Evolutionary conservation across 2,888 invertebrate species (phyloP).

Genomic region (Idaea straminata): DNA sequence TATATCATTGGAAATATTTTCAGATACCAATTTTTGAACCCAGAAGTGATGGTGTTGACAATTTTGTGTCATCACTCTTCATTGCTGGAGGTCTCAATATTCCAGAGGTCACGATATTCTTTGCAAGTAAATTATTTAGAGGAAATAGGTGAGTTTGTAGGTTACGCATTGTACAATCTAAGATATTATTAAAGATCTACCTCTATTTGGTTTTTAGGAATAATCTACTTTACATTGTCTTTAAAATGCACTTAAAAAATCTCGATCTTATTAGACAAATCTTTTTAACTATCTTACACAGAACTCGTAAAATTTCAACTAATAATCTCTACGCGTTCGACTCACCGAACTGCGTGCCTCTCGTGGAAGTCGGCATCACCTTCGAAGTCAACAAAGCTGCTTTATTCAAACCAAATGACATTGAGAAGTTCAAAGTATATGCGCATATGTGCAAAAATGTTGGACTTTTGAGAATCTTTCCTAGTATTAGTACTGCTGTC

Average conservation of each 20-base stretch:
- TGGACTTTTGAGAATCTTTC: conserved; percentile 92
- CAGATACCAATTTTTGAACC: conserved; percentile 96
- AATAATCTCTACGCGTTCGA: conserved; percentile 88
- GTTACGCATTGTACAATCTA: background rate
- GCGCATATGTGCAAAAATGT: conserved; percentile 90
- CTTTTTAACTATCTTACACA: conserved; percentile 21
- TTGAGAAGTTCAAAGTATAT: conserved; percentile 84
- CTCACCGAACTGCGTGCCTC: conserved; percentile 91
- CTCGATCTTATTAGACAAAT: conserved; percentile 4
- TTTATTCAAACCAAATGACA: conserved; percentile 64
- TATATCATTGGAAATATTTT: conserved; percentile 13
- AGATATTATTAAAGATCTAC: background rate
- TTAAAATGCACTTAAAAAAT: background rate
- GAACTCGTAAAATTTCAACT: conserved; percentile 88
- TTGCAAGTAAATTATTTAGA: conserved; percentile 91
- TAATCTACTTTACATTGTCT: background rate
- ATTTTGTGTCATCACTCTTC: conserved; percentile 93
- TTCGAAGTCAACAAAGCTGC: conserved; percentile 82
- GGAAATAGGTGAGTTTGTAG: conserved; percentile 83
- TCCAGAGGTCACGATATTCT: conserved; percentile 96
- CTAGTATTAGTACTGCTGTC: conserved; percentile 91
- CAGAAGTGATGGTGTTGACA: conserved; percentile 95
- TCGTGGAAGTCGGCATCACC: conserved; percentile 91
- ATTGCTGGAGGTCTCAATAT: conserved; percentile 94
- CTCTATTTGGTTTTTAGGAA: conserved; percentile 17